Conservation (phyloP, 1,140 invertebrate genomes). For the Ericerus pela region DNA sequence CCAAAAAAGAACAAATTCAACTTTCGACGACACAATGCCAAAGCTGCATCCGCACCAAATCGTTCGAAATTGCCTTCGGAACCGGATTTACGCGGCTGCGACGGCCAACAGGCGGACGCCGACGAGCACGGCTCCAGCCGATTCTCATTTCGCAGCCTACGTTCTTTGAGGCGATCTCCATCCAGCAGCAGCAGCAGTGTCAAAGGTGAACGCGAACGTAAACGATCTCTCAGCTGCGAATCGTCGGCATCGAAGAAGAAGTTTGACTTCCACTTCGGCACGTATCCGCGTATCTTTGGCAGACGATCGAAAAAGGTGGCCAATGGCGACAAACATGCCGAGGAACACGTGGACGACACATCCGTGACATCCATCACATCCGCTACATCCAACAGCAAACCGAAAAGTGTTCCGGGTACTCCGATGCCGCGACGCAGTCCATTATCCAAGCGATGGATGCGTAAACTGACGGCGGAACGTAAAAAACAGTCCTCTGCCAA, state of each 20-base stretch:
- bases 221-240: slow-evolving; percentile 37
- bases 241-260: slow-evolving; percentile 26
- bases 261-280: slow-evolving; percentile 44
- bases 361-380: slow-evolving; percentile 13
- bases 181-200: neutral
- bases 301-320: slow-evolving; percentile 35
- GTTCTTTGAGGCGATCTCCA: neutral
- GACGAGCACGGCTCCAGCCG: neutral
- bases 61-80: too few relatives aligned
- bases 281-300: slow-evolving; percentile 56
- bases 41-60: too few relatives aligned
- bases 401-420: neutral
- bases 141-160: neutral
- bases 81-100: too few relatives aligned
- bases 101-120: neutral
- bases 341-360: slow-evolving; percentile 17
- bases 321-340: slow-evolving; percentile 18
- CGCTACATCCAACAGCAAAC: neutral
- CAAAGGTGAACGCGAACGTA: neutral
- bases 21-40: neutral
- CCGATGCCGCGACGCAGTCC: neutral
- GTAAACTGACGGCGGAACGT: neutral
- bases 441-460: neutral
- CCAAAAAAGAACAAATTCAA: slow-evolving; percentile 5
- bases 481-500: too few relatives aligned